Conservation (phyloP, 2,888 invertebrate species). For the Anoplius nigerrimus region DNA sequence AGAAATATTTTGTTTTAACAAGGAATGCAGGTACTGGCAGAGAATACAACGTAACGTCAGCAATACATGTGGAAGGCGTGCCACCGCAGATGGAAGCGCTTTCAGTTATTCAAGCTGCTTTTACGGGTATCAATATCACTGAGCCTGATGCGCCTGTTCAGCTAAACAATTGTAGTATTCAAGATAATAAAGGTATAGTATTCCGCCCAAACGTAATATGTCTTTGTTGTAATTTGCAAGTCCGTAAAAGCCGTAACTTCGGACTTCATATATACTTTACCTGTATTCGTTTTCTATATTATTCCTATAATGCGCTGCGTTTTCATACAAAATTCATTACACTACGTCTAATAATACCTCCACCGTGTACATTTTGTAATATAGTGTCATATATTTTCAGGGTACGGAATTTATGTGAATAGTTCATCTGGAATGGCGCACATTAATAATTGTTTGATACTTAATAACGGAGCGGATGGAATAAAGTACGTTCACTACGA, state of each 20-base stretch:
- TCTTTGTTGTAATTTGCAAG: no score
- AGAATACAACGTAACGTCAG: slow-evolving; percentile 87
- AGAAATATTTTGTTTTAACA: not conserved
- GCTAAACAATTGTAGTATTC: slow-evolving; percentile 88
- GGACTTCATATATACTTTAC: no score
- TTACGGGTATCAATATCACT: slow-evolving; percentile 94
- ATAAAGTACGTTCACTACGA: slow-evolving; percentile 91
- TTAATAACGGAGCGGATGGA: slow-evolving; percentile 93
- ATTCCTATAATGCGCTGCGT: no score
- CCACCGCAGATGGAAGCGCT: slow-evolving; percentile 92
- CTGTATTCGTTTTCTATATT: no score
- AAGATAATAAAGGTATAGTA: slow-evolving; percentile 83
- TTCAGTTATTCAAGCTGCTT: slow-evolving; percentile 90
- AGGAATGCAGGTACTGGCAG: slow-evolving; percentile 89
- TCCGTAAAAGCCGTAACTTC: no score
- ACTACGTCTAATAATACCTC: no score
- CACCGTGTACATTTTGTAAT: no score
- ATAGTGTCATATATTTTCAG: slow-evolving; percentile 73
- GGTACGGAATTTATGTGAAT: slow-evolving; percentile 93
- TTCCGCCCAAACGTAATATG: not conserved
- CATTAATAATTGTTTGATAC: slow-evolving; percentile 86
- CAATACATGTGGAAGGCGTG: slow-evolving; percentile 90
- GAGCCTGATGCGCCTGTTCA: slow-evolving; percentile 87
- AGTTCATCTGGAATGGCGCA: slow-evolving; percentile 89
- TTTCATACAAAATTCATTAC: no score